Base-by-base conservation (phyloP, 1,140 invertebrate genomes). In the Ostrea denselamellosa region DNA sequence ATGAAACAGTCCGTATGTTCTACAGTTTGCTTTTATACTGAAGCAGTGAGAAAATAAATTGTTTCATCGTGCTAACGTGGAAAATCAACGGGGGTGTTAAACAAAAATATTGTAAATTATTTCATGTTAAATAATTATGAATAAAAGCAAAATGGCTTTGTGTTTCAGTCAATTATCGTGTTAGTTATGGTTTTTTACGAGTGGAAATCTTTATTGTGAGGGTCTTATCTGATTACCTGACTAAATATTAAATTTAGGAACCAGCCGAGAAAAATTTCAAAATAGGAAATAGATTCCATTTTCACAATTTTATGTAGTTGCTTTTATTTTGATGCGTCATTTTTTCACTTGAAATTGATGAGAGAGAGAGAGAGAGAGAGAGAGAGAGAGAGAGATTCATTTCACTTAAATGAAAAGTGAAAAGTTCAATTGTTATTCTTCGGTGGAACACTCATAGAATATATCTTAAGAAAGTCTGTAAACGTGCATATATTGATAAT, bases 121-220 rank as follows among this genome's bases (percentile, higher is more conserved):
- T 71, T 71, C 7, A 71, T 28, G 28, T 71, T 10, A 19, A 28
- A 71, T 28, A 77, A 28, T 34, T 28, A 2, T 71, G 8, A 71
- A 71, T 77, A 34, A 34, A 77, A 28, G 28, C 25, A 71, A 77
- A 28, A 77, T 71, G 25, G 28, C 28, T 77, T 77, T 77, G 9
- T 77, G 68, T 14, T 9, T 28, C 22, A 8, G 68, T 77, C 68
- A 14, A 77, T 34, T 77, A 62, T 77, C 68, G 68, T 77, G 25
- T 28, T 77, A 77, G 68, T 77, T 77, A 77, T 77, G 68, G 68
- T 34, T 77, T 77, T 28, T 12, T 77, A 28, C 22, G 22, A 28
- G 68, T 77, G 22, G 68, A 77, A 77, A 77, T 77, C 25, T 77
- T 8, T 34, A 77, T 77, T 77, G 68, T 77, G 25, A 62, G 17